phyloP scores from a whole-genome alignment of 2,113 vertebrate species.

The Chaenogobius annularis region DNA sequence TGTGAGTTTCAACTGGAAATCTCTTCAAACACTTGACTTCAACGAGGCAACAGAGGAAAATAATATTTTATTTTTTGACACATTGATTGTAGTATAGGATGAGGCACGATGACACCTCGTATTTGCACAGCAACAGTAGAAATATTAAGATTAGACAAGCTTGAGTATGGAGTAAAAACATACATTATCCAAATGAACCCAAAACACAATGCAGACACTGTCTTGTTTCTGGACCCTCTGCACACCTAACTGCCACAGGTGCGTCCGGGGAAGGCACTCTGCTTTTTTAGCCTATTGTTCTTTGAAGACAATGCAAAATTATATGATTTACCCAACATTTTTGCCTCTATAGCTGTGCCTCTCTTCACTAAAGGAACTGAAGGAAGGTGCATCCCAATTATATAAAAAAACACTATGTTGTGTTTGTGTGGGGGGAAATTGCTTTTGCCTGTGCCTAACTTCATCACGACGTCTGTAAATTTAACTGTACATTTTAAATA shows the following conservation, averaged over 20 bases:
- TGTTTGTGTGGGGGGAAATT: constrained; percentile 38
- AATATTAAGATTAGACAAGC: background rate
- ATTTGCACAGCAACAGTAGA: background rate
- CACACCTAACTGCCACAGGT: too few species aligned
- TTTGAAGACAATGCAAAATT: too few species aligned
- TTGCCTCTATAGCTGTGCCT: background rate
- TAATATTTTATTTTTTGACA: background rate
- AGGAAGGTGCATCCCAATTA: constrained; percentile 40
- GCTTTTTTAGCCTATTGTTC: too few species aligned
- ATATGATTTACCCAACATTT: background rate
- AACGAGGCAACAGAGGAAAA: background rate
- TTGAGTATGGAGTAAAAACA: background rate
- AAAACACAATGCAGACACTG: background rate
- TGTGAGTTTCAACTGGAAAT: background rate
- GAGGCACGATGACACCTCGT: background rate
- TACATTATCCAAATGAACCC: background rate
- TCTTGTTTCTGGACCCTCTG: too few species aligned
- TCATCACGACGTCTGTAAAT: too few species aligned
- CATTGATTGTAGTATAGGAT: background rate
- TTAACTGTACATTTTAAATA: too few species aligned
- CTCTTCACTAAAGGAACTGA: background rate
- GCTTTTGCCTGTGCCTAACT: constrained; percentile 5
- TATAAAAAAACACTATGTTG: background rate
- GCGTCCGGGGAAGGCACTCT: too few species aligned
- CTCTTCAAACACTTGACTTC: background rate